Base-by-base conservation (phyloP, 2,888 invertebrate genomes). In the Acleris cristana region DNA sequence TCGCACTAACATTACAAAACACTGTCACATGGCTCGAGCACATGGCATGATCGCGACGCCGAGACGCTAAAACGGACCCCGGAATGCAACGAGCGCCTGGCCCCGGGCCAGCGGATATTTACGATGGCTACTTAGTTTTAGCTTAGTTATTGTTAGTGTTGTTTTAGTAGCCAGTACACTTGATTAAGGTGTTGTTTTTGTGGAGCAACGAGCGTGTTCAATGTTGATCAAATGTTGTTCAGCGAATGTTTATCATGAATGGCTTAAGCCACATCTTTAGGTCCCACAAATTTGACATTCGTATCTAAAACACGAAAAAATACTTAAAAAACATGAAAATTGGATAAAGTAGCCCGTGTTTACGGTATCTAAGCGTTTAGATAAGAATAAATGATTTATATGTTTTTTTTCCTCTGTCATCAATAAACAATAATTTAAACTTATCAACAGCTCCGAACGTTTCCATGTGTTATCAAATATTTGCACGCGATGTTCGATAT, bases 31-130 rank as follows among this genome's bases (percentile, higher is more conserved):
- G 51, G 66, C 18, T 14, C 12, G 57, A 62, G 34, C 56, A 66
- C 56, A 66, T 62, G 66, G 61, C 45, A 14, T 40, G 44, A 61
- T 52, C 45, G 55, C 66, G 61, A 52, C 56, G 61, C 52, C 56
- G 66, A 10, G 34, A 30, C 62, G 56, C 61, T 62, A 66, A 57
- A 66, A 66, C 66, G 45, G 56, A 66, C 12, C 51, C 30, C 59
- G 66, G 66, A 52, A 66, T 66, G 61, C 66, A 57, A 21, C 59
- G 52, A 51, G 16, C 34, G 66, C 6, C 54, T 66, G 66, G 66
- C 45, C 45, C n/a, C 3, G 23, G 12, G 66, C 66, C 66, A 66
- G 49, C 34, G 14, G 54, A 51, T 60, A 56, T 65, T 34, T 26
- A 40, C 44, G 44, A 48, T 45, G 19, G 18, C 66, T 61, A 61